Base-by-base conservation (phyloP, 1,140 invertebrate species). In the Bursaphelenchus mucronatus region DNA sequence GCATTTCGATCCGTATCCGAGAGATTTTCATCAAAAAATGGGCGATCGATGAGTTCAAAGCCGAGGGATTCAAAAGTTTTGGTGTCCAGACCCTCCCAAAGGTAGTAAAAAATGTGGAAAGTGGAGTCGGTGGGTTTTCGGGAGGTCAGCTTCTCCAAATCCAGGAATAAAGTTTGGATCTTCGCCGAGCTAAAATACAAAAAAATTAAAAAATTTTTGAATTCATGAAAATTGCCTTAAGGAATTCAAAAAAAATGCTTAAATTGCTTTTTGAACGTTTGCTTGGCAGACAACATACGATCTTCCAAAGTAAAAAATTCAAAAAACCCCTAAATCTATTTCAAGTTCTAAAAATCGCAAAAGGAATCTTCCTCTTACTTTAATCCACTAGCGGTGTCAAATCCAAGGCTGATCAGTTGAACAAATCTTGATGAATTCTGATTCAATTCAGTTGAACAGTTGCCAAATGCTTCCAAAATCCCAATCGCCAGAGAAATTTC, bases 401-500 rank as follows among this genome's bases (percentile, higher is more conserved):
- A 93, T 79, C 94, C 91, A 51, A 97, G 82, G 53, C 89, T 90
- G 64, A 91, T 89, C 44, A 94, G 84, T 74, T 92, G 90, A 3
- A 91, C 90, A 80, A 90, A 92, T 54, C 91, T 85, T 0, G 91
- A 91, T 6, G 91, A 90, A 83, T 92, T 91, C 7, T 86, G 86
- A 77, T 92, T 91, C 76, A 90, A 85, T 46, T 87, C 84, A 3
- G 90, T 91, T 73, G 86, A 85, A 78, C 89, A 88, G 78, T 91
- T 92, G 52, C 91, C 91, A 84, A 95, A 94, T 1, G 89, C 87
- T 78, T 96, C 91, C 57, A 94, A 83, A 15, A 94, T 85, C 0
- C 87, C 89, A 76, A 88, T 89, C 7, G 91, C 86, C 0, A 90
- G 88, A 74, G 88, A 88, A 40, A 94, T 82, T 72, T 91, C 90